phyloP scores from a whole-genome alignment of 1,140 invertebrate genomes.

The Solenopsis invicta region DNA sequence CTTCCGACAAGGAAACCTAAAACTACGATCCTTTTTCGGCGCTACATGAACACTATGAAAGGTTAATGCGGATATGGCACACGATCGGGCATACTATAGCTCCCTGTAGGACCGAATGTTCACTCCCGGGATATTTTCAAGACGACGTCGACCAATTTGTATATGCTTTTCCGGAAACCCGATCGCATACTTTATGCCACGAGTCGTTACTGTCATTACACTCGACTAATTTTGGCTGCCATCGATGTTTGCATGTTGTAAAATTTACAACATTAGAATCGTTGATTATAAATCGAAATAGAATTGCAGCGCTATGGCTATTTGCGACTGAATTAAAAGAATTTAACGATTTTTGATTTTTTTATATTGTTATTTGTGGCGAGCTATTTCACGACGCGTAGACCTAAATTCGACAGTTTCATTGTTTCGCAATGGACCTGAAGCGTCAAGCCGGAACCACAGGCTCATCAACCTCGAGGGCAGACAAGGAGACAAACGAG shows the following conservation, averaged over 20 bases:
- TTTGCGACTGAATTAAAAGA: not conserved
- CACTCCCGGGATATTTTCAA: slow-evolving; percentile 43
- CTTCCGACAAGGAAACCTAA: slow-evolving; percentile 78
- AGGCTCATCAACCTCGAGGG: slow-evolving; percentile 68
- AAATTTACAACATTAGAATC: not conserved
- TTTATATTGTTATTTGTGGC: not conserved
- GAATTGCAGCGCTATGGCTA: not conserved
- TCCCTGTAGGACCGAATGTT: slow-evolving; percentile 46
- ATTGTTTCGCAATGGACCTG: slow-evolving; percentile 49
- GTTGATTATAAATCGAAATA: not conserved
- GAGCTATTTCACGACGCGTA: not conserved
- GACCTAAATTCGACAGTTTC: slow-evolving; percentile 47
- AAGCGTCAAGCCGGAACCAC: slow-evolving; percentile 51
- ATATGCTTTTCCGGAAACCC: slow-evolving; percentile 50
- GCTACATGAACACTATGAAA: slow-evolving; percentile 74
- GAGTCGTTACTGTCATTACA: slow-evolving; percentile 13
- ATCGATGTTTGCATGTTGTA: not conserved
- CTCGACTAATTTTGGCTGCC: slow-evolving; percentile 22
- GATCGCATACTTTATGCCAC: slow-evolving; percentile 41
- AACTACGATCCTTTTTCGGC: slow-evolving; percentile 77
- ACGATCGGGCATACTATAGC: slow-evolving; percentile 55
- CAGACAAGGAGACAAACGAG: slow-evolving; percentile 76
- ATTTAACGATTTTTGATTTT: not conserved
- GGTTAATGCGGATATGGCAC: slow-evolving; percentile 71
- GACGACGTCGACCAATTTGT: slow-evolving; percentile 55